Conservation (phyloP, 2,113 vertebrate genomes). For the Seriola quinqueradiata region DNA sequence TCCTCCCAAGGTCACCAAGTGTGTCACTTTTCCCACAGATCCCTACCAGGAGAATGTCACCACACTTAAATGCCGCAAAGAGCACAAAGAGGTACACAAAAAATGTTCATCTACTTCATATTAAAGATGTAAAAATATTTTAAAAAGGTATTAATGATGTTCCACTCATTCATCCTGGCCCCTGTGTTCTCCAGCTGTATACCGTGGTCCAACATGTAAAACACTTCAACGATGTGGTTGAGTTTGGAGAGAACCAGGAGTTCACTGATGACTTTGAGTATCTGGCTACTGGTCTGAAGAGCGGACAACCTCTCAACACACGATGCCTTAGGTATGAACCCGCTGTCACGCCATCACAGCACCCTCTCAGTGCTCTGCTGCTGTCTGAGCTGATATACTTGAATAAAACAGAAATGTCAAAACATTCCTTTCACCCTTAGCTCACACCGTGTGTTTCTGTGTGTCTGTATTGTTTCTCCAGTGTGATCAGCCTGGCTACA, state of each 20-base stretch:
- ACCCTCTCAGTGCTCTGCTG: too few species aligned
- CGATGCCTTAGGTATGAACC: conserved; percentile 95
- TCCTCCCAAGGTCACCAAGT: conserved; percentile 97
- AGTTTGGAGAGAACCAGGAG: conserved; percentile 99
- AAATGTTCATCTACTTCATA: neutral
- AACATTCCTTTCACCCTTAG: neutral
- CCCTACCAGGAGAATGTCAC: conserved; percentile 98
- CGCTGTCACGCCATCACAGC: neutral
- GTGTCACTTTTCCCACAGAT: conserved; percentile 93
- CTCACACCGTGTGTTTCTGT: neutral
- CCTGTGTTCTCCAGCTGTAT: conserved; percentile 80
- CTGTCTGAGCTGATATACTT: neutral
- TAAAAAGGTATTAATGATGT: neutral
- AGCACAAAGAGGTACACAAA: conserved; percentile 94
- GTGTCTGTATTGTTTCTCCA: conserved; percentile 60
- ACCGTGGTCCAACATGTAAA: conserved; percentile 99
- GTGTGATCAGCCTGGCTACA: conserved; percentile 98
- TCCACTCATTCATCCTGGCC: neutral
- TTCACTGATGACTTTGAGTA: conserved; percentile 99
- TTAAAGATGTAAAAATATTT: too few species aligned
- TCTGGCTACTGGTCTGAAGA: conserved; percentile 96
- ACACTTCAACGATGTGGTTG: conserved; percentile 99
- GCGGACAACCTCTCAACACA: conserved; percentile 97
- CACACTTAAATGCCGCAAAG: conserved; percentile 96
- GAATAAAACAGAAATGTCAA: neutral